Evolutionary conservation across 2,888 invertebrate species (phyloP).

Genomic region (Phyto melanocephala): DNA sequence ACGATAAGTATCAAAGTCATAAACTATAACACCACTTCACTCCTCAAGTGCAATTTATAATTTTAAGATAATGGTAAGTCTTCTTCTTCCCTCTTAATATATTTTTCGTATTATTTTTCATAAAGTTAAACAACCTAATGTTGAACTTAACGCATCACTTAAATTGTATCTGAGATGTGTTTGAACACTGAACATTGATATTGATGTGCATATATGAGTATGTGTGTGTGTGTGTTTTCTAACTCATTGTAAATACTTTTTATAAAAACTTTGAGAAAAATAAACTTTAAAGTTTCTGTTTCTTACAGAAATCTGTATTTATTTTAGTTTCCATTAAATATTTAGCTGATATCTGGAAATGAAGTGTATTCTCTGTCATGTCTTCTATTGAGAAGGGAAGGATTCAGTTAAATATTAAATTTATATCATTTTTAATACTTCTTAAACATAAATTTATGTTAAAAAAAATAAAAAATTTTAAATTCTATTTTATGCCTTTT

Average conservation of each 20-base stretch:
- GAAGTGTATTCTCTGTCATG: constrained; percentile 15
- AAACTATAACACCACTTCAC: not conserved
- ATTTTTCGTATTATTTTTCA: not conserved
- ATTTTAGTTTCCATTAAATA: not conserved
- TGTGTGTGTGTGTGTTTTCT: not conserved
- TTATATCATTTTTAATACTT: too few species aligned
- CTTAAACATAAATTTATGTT: too few species aligned
- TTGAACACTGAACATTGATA: constrained; percentile 19
- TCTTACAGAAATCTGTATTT: not conserved
- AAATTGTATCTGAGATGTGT: not conserved
- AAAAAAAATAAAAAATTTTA: too few species aligned
- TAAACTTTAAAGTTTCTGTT: constrained; percentile 37
- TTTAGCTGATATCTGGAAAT: constrained; percentile 41
- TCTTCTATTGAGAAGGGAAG: constrained; percentile 11
- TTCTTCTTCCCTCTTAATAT: too few species aligned
- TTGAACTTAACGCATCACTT: constrained; percentile 34
- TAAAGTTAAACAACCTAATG: constrained; percentile 34
- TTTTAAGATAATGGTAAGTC: constrained; percentile 5
- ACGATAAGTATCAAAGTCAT: not conserved
- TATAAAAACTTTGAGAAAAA: constrained; percentile 30
- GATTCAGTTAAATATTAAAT: too few species aligned
- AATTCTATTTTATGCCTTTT: too few species aligned
- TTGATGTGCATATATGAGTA: not conserved
- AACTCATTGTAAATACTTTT: constrained; percentile 34
- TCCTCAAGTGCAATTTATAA: not conserved